A percentile compares a stretch with the other conserved stretches of the same genome.
phyloP scores from a whole-genome alignment of 2,888 invertebrate species.

The Cerceris ruficornis region DNA sequence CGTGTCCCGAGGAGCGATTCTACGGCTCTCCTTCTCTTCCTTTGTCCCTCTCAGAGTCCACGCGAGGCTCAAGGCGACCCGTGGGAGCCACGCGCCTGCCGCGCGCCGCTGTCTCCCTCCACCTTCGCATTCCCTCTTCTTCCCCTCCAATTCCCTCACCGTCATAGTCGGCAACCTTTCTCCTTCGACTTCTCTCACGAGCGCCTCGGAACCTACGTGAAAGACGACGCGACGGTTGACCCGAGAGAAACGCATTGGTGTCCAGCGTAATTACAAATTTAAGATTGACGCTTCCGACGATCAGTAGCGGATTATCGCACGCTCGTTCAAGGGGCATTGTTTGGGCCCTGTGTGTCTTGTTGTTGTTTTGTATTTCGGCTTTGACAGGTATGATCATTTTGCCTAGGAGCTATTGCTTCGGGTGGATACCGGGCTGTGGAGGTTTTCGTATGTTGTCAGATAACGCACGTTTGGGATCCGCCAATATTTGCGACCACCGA shows the following conservation, averaged over 20 bases:
- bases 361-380: too few species aligned
- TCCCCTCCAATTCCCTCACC: constrained; percentile 9
- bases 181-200: constrained; percentile 49
- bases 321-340: too few species aligned
- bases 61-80: constrained; percentile 69
- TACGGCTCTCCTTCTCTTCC: constrained; percentile 22
- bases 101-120: constrained; percentile 72
- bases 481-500: too few species aligned
- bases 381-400: too few species aligned
- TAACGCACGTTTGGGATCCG: too few species aligned
- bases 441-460: too few species aligned
- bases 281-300: constrained; percentile 11
- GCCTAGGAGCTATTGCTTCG: too few species aligned
- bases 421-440: too few species aligned
- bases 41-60: constrained; percentile 53
- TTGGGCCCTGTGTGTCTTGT: too few species aligned
- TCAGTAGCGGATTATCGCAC: neutral
- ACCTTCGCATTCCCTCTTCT: constrained; percentile 29
- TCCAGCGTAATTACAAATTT: constrained; percentile 13
- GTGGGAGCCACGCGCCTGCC: constrained; percentile 79
- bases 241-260: constrained; percentile 13
- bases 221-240: constrained; percentile 16
- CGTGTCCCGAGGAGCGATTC: neutral
- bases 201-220: constrained; percentile 29
- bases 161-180: constrained; percentile 27